phyloP scores from a whole-genome alignment of 2,113 vertebrate species.

The Oncorhynchus nerka region DNA sequence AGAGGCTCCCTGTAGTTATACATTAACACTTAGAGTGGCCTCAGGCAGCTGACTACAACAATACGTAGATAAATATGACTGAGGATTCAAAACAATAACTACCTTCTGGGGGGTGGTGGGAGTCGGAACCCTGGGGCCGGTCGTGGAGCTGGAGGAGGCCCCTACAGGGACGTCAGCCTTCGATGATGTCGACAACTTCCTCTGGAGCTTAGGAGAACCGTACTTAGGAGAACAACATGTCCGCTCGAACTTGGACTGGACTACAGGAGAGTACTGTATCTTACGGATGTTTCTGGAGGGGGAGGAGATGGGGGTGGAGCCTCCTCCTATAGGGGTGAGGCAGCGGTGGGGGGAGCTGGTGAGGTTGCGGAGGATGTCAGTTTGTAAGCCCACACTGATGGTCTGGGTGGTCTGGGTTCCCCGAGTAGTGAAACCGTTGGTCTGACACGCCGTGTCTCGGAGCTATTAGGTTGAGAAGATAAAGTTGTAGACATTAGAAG shows the following conservation, averaged over 20 bases:
- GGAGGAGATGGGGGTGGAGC: conserved; percentile 87
- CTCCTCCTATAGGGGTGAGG: conserved; percentile 88
- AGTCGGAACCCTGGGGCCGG: conserved; percentile 46
- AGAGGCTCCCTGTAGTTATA: too few relatives aligned
- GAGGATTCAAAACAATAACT: conserved; percentile 48
- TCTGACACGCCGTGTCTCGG: conserved; percentile 90
- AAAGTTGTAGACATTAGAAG: too few relatives aligned
- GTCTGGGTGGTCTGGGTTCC: conserved; percentile 93
- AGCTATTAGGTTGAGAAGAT: conserved; percentile 47
- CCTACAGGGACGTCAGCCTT: conserved; percentile 53
- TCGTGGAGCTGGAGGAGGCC: conserved; percentile 56
- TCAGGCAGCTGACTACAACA: too few relatives aligned
- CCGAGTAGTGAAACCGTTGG: conserved; percentile 83
- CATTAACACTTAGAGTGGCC: too few relatives aligned
- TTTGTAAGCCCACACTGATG: conserved; percentile 91
- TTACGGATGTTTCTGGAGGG: conserved; percentile 88
- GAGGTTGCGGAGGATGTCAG: conserved; percentile 83
- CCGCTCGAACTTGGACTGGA: conserved; percentile 94
- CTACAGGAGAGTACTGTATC: conserved; percentile 86
- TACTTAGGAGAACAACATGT: conserved; percentile 97
- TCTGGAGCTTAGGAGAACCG: conserved; percentile 93
- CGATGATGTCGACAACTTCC: conserved; percentile 71
- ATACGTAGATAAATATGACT: too few relatives aligned
- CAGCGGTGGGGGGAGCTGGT: conserved; percentile 96
- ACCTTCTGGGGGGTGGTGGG: conserved; percentile 83